Conservation (phyloP, 2,888 invertebrate species). For the Athripsodes cinereus region DNA sequence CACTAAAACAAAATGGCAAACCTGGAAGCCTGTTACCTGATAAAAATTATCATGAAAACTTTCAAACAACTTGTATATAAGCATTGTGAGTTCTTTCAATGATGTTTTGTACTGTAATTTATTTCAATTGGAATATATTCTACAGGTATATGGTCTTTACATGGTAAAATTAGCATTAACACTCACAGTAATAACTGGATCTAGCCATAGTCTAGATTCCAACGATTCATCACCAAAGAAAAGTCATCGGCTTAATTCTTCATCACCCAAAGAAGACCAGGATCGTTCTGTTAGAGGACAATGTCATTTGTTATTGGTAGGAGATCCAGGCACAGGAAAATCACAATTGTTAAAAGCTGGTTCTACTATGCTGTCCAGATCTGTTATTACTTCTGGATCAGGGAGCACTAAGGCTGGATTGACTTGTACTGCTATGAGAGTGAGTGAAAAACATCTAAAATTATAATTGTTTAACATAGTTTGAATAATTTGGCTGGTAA, state of each 20-base stretch:
- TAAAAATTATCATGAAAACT: too few species aligned
- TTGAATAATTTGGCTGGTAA: too few species aligned
- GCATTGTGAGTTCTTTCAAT: constrained; percentile 6
- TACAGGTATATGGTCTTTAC: constrained; percentile 80
- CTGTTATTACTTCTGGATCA: constrained; percentile 80
- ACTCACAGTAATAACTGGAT: constrained; percentile 51
- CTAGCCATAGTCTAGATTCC: constrained; percentile 36
- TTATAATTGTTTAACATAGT: too few species aligned
- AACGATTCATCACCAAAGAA: constrained; percentile 29
- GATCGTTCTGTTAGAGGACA: constrained; percentile 63
- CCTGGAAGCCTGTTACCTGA: too few species aligned
- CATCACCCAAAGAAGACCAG: constrained; percentile 33
- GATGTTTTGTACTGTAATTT: too few species aligned
- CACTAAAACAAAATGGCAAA: too few species aligned
- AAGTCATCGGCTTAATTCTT: neutral
- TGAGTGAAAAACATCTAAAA: too few species aligned
- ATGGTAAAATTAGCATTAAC: constrained; percentile 80
- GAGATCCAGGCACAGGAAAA: constrained; percentile 87
- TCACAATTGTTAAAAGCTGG: constrained; percentile 75
- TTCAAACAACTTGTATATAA: too few species aligned
- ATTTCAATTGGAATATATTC: too few species aligned
- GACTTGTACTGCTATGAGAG: constrained; percentile 81
- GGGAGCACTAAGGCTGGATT: constrained; percentile 84
- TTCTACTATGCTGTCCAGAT: constrained; percentile 55
- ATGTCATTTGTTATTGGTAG: constrained; percentile 78